A percentile compares a stretch with the other conserved stretches of the same genome.
phyloP scores from a whole-genome alignment of 2,113 vertebrate species.

The Cygnus atratus region DNA sequence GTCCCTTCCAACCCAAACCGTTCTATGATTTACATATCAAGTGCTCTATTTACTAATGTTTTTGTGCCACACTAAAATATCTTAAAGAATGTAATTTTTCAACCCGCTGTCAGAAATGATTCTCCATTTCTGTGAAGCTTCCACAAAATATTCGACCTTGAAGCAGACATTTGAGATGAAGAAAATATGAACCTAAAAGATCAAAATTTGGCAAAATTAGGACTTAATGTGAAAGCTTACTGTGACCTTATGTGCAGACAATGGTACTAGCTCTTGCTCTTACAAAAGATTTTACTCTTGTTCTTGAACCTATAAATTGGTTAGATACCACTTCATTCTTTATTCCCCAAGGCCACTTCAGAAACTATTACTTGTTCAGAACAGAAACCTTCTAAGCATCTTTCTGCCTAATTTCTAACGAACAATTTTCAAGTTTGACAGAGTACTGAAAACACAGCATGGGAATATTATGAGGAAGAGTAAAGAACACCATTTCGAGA shows the following conservation, averaged over 20 bases:
- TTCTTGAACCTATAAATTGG: background rate
- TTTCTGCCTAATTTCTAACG: conserved; percentile 12
- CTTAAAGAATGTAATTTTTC: background rate
- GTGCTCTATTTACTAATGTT: background rate
- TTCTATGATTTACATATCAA: background rate
- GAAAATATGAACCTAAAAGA: background rate
- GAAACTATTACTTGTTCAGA: background rate
- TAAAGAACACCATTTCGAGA: background rate
- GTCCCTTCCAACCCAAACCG: background rate
- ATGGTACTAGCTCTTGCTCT: background rate
- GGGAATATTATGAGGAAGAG: background rate
- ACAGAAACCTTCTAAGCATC: background rate
- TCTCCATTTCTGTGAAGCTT: background rate
- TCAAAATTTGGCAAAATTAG: background rate
- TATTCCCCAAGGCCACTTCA: background rate
- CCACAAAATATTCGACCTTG: background rate
- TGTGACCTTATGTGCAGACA: background rate
- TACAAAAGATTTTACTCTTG: background rate
- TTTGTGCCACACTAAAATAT: background rate
- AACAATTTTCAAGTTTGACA: conserved; percentile 21
- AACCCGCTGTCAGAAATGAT: background rate
- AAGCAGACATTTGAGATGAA: background rate
- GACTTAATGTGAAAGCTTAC: background rate
- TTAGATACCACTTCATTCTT: background rate
- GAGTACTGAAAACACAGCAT: background rate